Evolutionary conservation across 2,888 invertebrate genomes (phyloP).

Genomic region (Leptinotarsa juncta): DNA sequence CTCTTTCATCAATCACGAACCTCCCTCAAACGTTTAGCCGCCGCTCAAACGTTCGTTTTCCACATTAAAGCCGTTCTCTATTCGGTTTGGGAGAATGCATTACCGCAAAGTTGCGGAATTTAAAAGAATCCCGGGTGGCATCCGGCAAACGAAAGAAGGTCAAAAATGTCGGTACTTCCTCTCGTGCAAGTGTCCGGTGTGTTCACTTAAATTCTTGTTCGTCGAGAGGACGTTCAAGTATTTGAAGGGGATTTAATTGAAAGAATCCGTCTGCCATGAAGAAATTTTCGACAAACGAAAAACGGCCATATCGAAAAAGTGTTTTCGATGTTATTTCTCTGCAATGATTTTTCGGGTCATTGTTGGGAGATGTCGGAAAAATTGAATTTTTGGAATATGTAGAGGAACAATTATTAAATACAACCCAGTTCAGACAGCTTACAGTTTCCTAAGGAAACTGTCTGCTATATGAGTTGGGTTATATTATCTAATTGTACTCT

Average conservation of each 20-base stretch:
- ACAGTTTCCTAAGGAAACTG: too few species aligned
- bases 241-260: not conserved
- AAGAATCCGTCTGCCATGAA: not conserved
- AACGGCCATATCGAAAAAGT: too few species aligned
- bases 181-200: not conserved
- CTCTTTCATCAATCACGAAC: slow-evolving; percentile 4
- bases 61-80: slow-evolving; percentile 1
- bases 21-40: not conserved
- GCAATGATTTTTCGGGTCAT: too few species aligned
- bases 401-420: too few species aligned
- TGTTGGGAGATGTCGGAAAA: too few species aligned
- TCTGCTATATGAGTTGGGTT: too few species aligned
- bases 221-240: not conserved
- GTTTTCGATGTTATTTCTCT: too few species aligned
- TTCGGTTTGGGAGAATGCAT: slow-evolving; percentile 1
- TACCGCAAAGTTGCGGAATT: slow-evolving; percentile 3
- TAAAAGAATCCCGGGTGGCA: not conserved
- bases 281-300: not conserved
- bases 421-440: too few species aligned
- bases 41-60: slow-evolving; percentile 9
- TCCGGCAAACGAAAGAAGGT: not conserved
- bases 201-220: slow-evolving; percentile 2
- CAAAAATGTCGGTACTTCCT: slow-evolving; percentile 3
- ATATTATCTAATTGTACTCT: too few species aligned
- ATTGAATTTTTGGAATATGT: too few species aligned